Evolutionary conservation across 2,797 vertebrate species (phyloP), one percentile per base, ranked within the genome.

Genomic region (Coracias cyanogaster): DNA sequence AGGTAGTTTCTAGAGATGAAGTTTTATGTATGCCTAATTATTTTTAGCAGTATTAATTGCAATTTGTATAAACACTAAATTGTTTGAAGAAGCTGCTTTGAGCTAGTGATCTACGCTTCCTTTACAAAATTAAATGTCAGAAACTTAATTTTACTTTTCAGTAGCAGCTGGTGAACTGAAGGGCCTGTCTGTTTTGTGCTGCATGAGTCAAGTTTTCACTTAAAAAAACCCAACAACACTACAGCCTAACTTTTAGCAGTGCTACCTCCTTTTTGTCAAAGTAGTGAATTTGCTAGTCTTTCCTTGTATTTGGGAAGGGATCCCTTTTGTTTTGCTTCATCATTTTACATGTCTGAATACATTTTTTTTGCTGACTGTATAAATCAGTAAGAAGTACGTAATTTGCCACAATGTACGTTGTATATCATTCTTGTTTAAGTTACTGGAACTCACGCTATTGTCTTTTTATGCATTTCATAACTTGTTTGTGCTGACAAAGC

Each of bases 251-350:
- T 92, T 97, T 43, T 85, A 91, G 81, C 67, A 92, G 77, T 82
- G 94, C 97, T 98, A 96, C 96, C 96, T 98, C 97, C 90, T 97
- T 96, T 96, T 82, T 97, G 81, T 95, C 62, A 6, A 71, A 96
- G 89, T 97, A 73, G 91, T 96, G 89, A 83, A 92, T 95, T 92
- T 77, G 92, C 41, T 90, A 71, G 86, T 92, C 86, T 57, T 88
- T 93, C 6, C 43, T 83, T 91, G 55, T 85, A 77, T 95, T 92
- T 89, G 43, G 88, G 54, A 89, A 72, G 43, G 73, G 78, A 43
- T 61, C 37, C 10, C 41, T 91, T 94, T 61, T 79, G 79, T 90
- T 85, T 94, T 76, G 54, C 82, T 90, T 87, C 37, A 14, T 96
- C 52, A n/a, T 25, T 94, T 92, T 88, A 84, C 64, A 80, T 85